phyloP scores from a whole-genome alignment of 2,888 invertebrate species.

The Cordylochernes scorpioides region DNA sequence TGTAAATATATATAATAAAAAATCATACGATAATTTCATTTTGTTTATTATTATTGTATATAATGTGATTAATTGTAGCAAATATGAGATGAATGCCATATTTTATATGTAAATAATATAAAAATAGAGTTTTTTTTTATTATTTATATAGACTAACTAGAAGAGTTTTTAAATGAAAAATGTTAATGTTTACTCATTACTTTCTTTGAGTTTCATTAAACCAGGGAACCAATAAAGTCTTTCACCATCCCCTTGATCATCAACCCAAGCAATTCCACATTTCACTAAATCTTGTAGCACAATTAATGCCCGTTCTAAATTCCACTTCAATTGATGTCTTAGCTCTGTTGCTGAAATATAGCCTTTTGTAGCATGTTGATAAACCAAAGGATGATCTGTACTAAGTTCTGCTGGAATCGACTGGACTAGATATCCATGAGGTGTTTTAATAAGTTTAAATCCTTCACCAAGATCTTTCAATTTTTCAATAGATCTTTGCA shows the following conservation, averaged over 20 bases:
- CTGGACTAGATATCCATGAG: conserved; percentile 58
- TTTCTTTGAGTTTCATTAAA: no score
- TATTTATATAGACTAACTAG: no score
- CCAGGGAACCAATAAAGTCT: conserved; percentile 15
- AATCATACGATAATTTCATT: no score
- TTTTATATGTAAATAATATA: no score
- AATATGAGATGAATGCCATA: no score
- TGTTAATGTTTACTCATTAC: conserved; percentile 3
- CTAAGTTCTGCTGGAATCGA: conserved; percentile 88
- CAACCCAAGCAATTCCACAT: conserved; percentile 15
- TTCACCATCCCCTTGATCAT: conserved; percentile 10
- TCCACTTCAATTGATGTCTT: conserved; percentile 9
- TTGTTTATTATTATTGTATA: no score
- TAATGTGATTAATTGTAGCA: no score
- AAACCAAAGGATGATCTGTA: conserved; percentile 66
- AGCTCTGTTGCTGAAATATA: conserved; percentile 6
- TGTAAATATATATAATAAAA: no score
- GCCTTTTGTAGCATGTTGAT: conserved; percentile 36
- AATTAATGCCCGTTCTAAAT: conserved; percentile 8
- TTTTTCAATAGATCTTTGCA: conserved; percentile 73
- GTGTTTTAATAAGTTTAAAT: conserved; percentile 60
- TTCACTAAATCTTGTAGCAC: conserved; percentile 13
- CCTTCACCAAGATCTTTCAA: no score
- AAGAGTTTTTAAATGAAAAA: no score
- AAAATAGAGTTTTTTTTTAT: no score